Base-by-base conservation (phyloP, 2,888 invertebrate genomes). In the Hanleya hanleyi region DNA sequence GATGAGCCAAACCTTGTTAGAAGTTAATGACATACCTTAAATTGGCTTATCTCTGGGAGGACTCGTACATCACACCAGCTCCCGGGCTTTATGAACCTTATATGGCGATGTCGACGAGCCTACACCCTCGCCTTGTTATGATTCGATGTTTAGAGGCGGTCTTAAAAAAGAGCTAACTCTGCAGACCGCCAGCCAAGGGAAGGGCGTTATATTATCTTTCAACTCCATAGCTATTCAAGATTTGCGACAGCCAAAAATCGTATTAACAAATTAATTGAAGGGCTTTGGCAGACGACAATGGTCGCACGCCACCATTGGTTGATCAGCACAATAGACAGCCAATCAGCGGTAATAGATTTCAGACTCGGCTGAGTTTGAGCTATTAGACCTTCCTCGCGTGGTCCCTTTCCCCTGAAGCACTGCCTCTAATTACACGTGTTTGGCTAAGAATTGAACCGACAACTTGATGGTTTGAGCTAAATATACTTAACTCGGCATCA, bases 211-310 rank as follows among this genome's bases (percentile, higher is more conserved):
- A n/a, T n/a, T n/a, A n/a, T n/a, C n/a, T n/a, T n/a, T n/a, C n/a
- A n/a, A n/a, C n/a, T n/a, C n/a, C n/a, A n/a, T n/a, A n/a, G n/a
- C n/a, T n/a, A n/a, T n/a, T n/a, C n/a, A n/a, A n/a, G n/a, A n/a
- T n/a, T n/a, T n/a, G n/a, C n/a, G n/a, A n/a, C n/a, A n/a, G n/a
- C n/a, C n/a, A n/a, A n/a, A 18, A 15, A 50, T 15, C 32, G 74
- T 80, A 83, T 83, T 83, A 81, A 77, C 78, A 79, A 81, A 84
- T 83, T 83, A 84, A 83, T 84, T 81, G 81, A 77, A 78, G 78
- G 77, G 82, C 77, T 81, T 82, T 80, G 77, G 75, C 62, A 70
- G 68, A 67, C 64, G 67, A 36, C 61, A 57, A 71, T 71, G 73
- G 69, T 67, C 65, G 73, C 70, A 61, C 68, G 70, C 74, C 76